Percentiles rank a stretch among this genome's conserved stretches.
phyloP scores from a whole-genome alignment of 2,888 invertebrate species.

The Copidosoma aretas region DNA sequence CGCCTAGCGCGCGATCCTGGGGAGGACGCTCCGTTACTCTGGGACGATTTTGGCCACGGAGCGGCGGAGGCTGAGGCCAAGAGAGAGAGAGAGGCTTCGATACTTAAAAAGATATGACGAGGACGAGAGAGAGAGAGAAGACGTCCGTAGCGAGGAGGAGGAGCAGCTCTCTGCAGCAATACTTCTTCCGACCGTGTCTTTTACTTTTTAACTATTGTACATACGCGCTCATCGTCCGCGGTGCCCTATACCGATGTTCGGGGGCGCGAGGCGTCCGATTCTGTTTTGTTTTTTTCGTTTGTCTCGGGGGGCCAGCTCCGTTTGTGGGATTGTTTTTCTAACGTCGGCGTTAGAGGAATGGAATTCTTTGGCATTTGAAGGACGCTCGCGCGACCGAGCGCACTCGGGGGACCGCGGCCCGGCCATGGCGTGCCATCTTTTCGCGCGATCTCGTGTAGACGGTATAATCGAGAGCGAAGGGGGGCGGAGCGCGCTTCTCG shows the following conservation, averaged over 20 bases:
- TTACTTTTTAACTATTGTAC: constrained; percentile 3
- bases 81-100: constrained; percentile 31
- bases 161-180: background rate
- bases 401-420: constrained; percentile 7
- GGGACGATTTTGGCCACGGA: too few species aligned
- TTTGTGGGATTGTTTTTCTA: background rate
- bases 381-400: constrained; percentile 18
- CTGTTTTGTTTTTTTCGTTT: too few species aligned
- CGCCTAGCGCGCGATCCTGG: background rate
- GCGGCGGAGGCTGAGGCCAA: background rate
- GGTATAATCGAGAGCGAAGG: constrained; percentile 18
- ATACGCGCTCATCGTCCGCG: constrained; percentile 15
- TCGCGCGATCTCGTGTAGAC: constrained; percentile 28
- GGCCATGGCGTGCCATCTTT: constrained; percentile 37
- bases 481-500: background rate
- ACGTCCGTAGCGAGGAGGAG: background rate
- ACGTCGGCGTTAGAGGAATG: background rate
- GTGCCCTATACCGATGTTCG: background rate
- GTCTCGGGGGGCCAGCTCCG: too few species aligned
- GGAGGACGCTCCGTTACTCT: background rate
- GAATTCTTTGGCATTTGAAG: background rate
- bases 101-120: constrained; percentile 22
- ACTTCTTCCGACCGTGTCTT: constrained; percentile 20
- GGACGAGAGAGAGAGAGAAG: background rate
- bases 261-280: background rate